Conservation (phyloP, 2,888 invertebrate genomes). For the Metopia argyrocephala region DNA sequence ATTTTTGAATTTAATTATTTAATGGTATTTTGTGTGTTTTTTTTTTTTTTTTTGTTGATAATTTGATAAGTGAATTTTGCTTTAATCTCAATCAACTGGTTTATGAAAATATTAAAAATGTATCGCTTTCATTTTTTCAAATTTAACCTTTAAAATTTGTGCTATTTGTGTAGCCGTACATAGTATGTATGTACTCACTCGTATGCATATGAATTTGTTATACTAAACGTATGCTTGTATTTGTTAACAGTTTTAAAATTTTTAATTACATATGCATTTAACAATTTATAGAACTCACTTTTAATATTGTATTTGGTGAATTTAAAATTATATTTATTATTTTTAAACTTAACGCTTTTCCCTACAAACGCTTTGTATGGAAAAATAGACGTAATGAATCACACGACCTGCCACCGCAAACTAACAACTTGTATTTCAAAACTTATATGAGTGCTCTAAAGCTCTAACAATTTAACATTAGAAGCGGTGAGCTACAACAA, state of each 20-base stretch:
- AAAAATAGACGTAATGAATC: slow-evolving; percentile 54
- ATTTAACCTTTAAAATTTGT: too few relatives aligned
- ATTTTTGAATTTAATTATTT: background rate
- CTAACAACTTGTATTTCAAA: slow-evolving; percentile 47
- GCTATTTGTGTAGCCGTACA: too few relatives aligned
- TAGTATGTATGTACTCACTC: too few relatives aligned
- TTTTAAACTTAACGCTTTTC: background rate
- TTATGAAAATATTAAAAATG: too few relatives aligned
- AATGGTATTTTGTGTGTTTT: background rate
- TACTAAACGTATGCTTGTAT: too few relatives aligned
- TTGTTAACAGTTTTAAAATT: background rate
- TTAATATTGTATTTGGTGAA: slow-evolving; percentile 12
- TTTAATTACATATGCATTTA: background rate
- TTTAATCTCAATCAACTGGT: too few relatives aligned
- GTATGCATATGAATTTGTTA: too few relatives aligned
- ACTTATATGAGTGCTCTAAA: slow-evolving; percentile 34
- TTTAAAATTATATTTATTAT: slow-evolving; percentile 12
- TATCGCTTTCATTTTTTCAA: too few relatives aligned
- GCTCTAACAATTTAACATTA: slow-evolving; percentile 26
- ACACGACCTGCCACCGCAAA: slow-evolving; percentile 51
- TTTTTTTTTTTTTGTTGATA: background rate
- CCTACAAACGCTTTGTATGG: slow-evolving; percentile 24
- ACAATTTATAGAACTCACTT: slow-evolving; percentile 2
- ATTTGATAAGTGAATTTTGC: too few relatives aligned
- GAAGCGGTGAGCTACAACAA: background rate